Percentiles rank a stretch among this genome's conserved stretches.
phyloP scores from a whole-genome alignment of 1,140 invertebrate species.

The Stenopsyche tienmushanensis region DNA sequence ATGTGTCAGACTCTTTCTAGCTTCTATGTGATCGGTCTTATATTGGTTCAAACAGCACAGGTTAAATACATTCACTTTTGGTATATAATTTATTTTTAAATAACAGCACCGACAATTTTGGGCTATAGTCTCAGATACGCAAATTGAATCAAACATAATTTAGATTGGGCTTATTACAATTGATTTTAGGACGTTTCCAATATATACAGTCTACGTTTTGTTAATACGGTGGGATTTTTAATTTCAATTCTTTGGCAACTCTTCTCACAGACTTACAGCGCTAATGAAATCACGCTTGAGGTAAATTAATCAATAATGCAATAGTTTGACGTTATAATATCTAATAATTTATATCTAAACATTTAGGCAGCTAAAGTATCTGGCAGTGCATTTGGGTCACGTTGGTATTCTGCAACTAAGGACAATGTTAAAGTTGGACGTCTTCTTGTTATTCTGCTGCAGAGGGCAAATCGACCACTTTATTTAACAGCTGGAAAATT shows the following conservation, averaged over 20 bases:
- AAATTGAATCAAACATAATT: neutral
- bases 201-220: constrained; percentile 16
- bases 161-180: neutral
- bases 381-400: constrained; percentile 23
- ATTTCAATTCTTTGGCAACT: constrained; percentile 35
- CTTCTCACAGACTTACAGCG: constrained; percentile 34
- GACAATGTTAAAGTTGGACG: neutral
- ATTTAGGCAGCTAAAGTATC: constrained; percentile 35
- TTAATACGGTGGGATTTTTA: constrained; percentile 32
- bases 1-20: constrained; percentile 36
- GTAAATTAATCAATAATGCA: constrained; percentile 3
- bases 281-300: constrained; percentile 35
- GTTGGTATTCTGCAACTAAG: constrained; percentile 22
- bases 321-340: neutral
- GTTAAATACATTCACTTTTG: constrained; percentile 1
- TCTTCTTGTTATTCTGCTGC: constrained; percentile 20
- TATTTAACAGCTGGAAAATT: constrained; percentile 37
- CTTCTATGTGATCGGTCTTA: constrained; percentile 37
- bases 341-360: neutral
- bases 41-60: constrained; percentile 32
- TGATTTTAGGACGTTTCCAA: neutral
- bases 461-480: constrained; percentile 27
- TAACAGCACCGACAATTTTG: too few species aligned
- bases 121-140: too few species aligned
- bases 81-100: too few species aligned